Evolutionary conservation across 2,888 invertebrate species (phyloP), one percentile per base, ranked within the genome.

Genomic region (Lasioglossum marginatum): DNA sequence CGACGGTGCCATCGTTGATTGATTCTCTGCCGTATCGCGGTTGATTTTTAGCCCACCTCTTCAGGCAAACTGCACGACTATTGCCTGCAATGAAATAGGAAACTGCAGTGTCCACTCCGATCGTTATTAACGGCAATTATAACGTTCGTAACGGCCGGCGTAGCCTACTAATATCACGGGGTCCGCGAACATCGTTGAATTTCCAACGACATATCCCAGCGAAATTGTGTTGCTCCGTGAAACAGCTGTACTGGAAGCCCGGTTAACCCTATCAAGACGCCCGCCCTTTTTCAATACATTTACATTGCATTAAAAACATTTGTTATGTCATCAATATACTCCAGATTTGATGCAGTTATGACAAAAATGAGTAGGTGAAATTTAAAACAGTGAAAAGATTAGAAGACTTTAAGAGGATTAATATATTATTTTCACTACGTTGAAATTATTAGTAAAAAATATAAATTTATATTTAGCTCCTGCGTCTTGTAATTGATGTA

Each of bases 81-180:
- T 84, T 78, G 83, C 71, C 68, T 16, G 82, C 87, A 90, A 90
- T 82, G 83, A 89, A 90, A 88, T 84, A 88, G 76, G 77, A 73
- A 81, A 84, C 82, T 77, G 68, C 72, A 57, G 71, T 83, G 83
- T 81, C 79, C 90, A 81, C 81, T 87, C 79, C 31, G 63, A 76
- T 63, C 72, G 78, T 89, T 88, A 90, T 90, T 90, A 90, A 72
- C 80, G 43, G 40, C 88, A 88, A 90, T 90, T 88, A 83, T 82
- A 66, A 81, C 73, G 70, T 75, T 84, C 83, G 74, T 77, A n/a
- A 76, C 72, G 78, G 8, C 16, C 60, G 45, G 27, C 72, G 63
- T 45, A 60, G 2, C 48, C 27, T 23, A 37, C n/a, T 74, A 77
- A 86, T 77, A 43, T 48, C 79, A 63, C 73, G 74, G 45, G 72